Conservation (phyloP, 1,140 invertebrate species). For the Cardiocondyla obscurior region DNA sequence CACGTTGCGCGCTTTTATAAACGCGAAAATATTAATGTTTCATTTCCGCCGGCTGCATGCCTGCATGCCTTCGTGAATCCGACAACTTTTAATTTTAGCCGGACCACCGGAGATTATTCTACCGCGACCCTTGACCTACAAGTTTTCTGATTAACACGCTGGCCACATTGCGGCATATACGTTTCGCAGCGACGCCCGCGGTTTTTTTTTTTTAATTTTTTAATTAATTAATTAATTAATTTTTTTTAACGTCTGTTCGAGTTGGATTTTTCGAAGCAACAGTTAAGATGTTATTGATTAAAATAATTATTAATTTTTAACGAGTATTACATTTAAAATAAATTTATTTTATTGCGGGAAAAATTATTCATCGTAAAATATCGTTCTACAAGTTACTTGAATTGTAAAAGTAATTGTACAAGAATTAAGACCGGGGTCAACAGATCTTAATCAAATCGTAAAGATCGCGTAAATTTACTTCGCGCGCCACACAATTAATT, state of each 20-base stretch:
- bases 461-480: neutral
- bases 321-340: too few relatives aligned
- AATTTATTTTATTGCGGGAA: too few relatives aligned
- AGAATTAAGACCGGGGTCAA: neutral
- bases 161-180: neutral
- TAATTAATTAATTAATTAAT: too few relatives aligned
- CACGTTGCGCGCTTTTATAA: conserved; percentile 31
- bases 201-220: too few relatives aligned
- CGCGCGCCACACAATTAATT: neutral
- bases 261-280: neutral
- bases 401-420: neutral
- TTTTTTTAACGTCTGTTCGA: too few relatives aligned
- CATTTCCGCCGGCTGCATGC: conserved; percentile 21
- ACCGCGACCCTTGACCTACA: conserved; percentile 18
- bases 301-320: too few relatives aligned
- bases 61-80: conserved; percentile 26
- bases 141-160: neutral
- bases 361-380: neutral
- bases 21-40: conserved; percentile 48
- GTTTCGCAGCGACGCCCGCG: too few relatives aligned
- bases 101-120: conserved; percentile 7
- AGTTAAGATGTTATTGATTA: neutral
- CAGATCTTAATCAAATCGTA: neutral
- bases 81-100: conserved; percentile 35
- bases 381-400: neutral